Evolutionary conservation across 2,888 invertebrate genomes (phyloP).

Genomic region (Lepas anatifera): DNA sequence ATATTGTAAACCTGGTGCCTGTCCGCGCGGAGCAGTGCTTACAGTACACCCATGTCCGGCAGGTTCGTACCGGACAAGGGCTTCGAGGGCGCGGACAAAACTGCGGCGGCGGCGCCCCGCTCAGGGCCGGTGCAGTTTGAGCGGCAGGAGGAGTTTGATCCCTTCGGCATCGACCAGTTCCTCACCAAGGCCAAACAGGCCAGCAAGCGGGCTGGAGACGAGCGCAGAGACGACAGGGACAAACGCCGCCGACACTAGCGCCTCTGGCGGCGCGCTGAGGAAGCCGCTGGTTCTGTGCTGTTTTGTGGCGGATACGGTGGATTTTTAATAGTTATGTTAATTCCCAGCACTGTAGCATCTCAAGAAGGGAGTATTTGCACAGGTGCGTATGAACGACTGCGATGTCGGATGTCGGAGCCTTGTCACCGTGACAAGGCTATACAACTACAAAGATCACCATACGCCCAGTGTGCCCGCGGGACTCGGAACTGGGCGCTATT

Average conservation of each 20-base stretch:
- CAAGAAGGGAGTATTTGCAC: too few species aligned
- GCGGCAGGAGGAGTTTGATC: constrained; percentile 52
- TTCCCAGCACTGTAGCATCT: not conserved
- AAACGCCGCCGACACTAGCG: constrained; percentile 27
- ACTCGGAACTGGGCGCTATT: too few species aligned
- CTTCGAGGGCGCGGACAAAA: constrained; percentile 79
- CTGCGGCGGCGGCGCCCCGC: constrained; percentile 42
- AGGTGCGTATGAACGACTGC: too few species aligned
- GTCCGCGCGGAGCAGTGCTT: not conserved
- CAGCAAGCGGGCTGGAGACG: constrained; percentile 40
- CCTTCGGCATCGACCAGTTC: constrained; percentile 96
- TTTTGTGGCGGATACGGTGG: not conserved
- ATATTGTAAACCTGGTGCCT: not conserved
- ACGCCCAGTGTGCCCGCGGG: too few species aligned
- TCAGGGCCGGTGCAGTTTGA: constrained; percentile 95
- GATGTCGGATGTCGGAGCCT: not conserved
- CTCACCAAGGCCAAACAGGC: constrained; percentile 91
- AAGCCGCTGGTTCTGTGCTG: not conserved
- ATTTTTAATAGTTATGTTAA: not conserved
- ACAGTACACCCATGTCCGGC: constrained; percentile 2
- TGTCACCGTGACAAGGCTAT: too few species aligned
- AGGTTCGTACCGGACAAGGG: constrained; percentile 95
- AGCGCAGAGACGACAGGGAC: constrained; percentile 25
- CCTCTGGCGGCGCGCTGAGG: not conserved
- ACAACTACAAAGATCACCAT: too few species aligned